Evolutionary conservation across 2,113 vertebrate genomes (phyloP).

Genomic region (Zosterops borbonicus): DNA sequence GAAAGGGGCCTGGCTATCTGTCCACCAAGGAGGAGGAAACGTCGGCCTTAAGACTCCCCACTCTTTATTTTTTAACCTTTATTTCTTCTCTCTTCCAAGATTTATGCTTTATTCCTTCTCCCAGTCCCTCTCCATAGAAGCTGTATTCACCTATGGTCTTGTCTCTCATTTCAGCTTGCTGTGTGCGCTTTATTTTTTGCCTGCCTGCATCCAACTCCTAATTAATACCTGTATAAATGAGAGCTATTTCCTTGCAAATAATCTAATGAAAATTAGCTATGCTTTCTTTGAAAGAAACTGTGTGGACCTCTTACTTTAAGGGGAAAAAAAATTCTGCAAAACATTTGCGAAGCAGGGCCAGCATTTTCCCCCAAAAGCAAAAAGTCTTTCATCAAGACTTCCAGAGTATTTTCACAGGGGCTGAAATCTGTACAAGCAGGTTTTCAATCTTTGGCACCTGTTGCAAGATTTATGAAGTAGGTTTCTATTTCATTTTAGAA

Average conservation of each 20-base stretch:
- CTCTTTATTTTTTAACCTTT: neutral
- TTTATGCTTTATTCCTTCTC: neutral
- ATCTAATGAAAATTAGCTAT: neutral
- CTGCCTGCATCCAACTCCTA: neutral
- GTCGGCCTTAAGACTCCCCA: fast-evolving
- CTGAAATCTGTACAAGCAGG: neutral
- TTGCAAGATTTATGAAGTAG: neutral
- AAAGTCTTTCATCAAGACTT: neutral
- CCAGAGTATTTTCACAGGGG: neutral
- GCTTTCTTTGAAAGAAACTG: neutral
- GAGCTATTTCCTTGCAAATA: neutral
- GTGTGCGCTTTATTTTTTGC: neutral
- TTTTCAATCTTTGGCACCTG: neutral
- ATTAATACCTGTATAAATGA: neutral
- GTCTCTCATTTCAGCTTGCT: neutral
- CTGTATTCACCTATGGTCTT: fast-evolving
- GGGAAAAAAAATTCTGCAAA: neutral
- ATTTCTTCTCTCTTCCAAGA: neutral
- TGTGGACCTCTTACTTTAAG: fast-evolving
- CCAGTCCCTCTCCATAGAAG: neutral
- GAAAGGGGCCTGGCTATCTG: neutral
- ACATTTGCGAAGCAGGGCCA: neutral
- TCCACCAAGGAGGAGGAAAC: neutral
- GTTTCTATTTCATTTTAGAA: neutral
- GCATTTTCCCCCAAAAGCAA: neutral